Conservation (phyloP, 2,113 vertebrate species). For the Coracopsis vasa region DNA sequence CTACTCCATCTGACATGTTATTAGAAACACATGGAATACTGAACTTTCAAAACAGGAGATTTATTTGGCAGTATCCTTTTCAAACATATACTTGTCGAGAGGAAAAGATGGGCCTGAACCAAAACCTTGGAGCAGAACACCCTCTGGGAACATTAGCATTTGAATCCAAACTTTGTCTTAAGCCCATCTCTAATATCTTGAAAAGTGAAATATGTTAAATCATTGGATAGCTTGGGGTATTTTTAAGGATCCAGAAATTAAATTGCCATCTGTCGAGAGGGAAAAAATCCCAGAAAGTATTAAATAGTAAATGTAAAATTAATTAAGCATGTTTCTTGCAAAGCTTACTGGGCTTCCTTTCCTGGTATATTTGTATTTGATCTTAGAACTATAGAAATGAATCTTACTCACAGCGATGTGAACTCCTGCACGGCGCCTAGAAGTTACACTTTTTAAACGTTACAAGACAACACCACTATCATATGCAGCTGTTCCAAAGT, state of each 20-base stretch:
- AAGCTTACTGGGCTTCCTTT: neutral
- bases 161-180: slow-evolving; percentile 10
- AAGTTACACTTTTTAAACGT: neutral
- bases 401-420: neutral
- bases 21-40: slow-evolving; percentile 50
- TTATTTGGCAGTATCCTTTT: slow-evolving; percentile 33
- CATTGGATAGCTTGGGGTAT: neutral
- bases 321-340: neutral
- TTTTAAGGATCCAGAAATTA: slow-evolving; percentile 8
- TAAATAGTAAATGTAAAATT: neutral
- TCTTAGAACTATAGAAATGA: neutral
- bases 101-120: slow-evolving; percentile 39
- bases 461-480: neutral
- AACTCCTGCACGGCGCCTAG: neutral
- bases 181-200: neutral
- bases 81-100: slow-evolving; percentile 3
- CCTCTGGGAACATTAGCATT: neutral
- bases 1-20: slow-evolving; percentile 44
- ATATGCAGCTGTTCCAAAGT: neutral
- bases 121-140: slow-evolving; percentile 9
- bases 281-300: neutral
- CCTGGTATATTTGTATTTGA: neutral
- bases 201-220: neutral
- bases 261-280: slow-evolving; percentile 21
- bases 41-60: slow-evolving; percentile 46